Conservation (phyloP, 2,888 invertebrate species). For the Colletes collaris region DNA sequence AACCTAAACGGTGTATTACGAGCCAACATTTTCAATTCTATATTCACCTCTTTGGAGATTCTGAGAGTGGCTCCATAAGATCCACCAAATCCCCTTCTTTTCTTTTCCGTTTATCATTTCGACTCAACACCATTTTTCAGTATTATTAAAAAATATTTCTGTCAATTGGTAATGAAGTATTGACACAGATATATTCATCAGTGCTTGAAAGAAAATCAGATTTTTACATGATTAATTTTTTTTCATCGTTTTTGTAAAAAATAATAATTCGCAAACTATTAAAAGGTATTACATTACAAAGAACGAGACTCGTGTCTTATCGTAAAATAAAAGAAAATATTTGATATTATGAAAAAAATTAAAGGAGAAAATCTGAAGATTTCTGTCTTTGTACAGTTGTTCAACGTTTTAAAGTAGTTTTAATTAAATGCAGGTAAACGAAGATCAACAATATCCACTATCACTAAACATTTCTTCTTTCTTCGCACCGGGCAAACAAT, state of each 20-base stretch:
- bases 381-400: not conserved
- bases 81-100: conserved; percentile 82
- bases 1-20: not conserved
- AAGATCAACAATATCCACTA: conserved; percentile 15
- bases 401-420: not conserved
- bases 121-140: conserved; percentile 79
- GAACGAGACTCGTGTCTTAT: not conserved
- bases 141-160: conserved; percentile 28
- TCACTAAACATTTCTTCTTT: conserved; percentile 30
- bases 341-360: conserved; percentile 21
- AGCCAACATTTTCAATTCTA: not conserved
- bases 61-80: conserved; percentile 80
- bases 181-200: conserved; percentile 9
- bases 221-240: conserved; percentile 32
- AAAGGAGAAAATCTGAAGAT: conserved; percentile 10
- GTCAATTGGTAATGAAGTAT: conserved; percentile 14
- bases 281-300: not conserved
- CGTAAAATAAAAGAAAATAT: conserved; percentile 9
- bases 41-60: conserved; percentile 79
- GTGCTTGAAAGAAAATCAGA: not conserved
- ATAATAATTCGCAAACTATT: not conserved
- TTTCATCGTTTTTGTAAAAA: conserved; percentile 36
- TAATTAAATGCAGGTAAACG: conserved; percentile 1
- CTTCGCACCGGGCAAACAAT: conserved; percentile 29
- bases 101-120: conserved; percentile 81